phyloP scores from a whole-genome alignment of 2,888 invertebrate genomes.

The Cylindroiulus punctatus region DNA sequence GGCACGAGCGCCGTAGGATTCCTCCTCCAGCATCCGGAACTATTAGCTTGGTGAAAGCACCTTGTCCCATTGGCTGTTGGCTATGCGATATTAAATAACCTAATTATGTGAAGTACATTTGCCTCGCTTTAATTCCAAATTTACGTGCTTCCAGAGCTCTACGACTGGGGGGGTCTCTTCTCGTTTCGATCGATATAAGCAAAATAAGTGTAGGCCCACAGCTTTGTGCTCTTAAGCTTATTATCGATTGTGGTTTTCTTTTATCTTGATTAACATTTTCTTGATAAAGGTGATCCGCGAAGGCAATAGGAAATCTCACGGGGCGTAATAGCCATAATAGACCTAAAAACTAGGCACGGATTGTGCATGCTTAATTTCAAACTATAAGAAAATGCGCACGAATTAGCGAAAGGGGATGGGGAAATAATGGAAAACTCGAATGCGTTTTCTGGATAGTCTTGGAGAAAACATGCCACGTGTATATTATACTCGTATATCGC shows the following conservation, averaged over 20 bases:
- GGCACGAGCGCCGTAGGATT: conserved; percentile 5
- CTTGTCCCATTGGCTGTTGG: conserved; percentile 36
- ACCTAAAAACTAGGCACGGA: conserved; percentile 22
- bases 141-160: conserved; percentile 42
- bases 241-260: conserved; percentile 50
- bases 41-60: conserved; percentile 26
- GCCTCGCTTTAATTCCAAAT: conserved; percentile 46
- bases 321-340: conserved; percentile 40
- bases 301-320: conserved; percentile 48
- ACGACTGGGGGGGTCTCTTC: conserved; percentile 27
- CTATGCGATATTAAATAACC: conserved; percentile 50
- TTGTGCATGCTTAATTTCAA: conserved; percentile 42
- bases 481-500: neutral
- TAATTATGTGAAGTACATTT: conserved; percentile 50
- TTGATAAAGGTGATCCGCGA: conserved; percentile 17
- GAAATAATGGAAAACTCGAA: neutral
- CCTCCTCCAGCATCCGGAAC: neutral
- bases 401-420: conserved; percentile 28
- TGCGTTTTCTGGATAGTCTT: neutral
- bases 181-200: conserved; percentile 23
- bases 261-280: conserved; percentile 48
- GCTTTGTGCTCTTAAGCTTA: conserved; percentile 39
- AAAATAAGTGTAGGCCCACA: conserved; percentile 42
- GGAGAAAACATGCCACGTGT: neutral
- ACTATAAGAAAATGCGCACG: conserved; percentile 33